Conservation (phyloP, 2,797 vertebrate species). For the Lithobates pipiens region DNA sequence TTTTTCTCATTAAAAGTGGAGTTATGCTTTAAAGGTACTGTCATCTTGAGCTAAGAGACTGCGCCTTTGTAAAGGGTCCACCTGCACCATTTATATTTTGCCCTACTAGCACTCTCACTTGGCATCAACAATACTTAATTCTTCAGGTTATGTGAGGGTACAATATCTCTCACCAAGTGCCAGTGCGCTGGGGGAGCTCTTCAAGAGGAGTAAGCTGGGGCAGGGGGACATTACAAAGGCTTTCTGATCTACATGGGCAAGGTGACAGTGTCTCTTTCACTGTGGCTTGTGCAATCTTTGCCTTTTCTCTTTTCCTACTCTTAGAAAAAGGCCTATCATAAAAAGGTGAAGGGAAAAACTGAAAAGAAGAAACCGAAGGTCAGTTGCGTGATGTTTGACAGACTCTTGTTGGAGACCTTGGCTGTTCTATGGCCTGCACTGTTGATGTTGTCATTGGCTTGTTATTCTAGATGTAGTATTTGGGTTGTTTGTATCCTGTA, state of each 20-base stretch:
- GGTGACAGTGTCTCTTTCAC: not conserved
- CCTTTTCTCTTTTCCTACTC: not conserved
- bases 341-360: constrained; percentile 3
- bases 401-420: not conserved
- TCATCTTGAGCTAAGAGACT: too few relatives aligned
- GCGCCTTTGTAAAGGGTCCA: too few relatives aligned
- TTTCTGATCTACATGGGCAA: not conserved
- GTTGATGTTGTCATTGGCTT: not conserved
- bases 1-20: too few relatives aligned
- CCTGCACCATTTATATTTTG: too few relatives aligned
- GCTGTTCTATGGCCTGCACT: not conserved
- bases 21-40: too few relatives aligned
- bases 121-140: too few relatives aligned
- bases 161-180: too few relatives aligned
- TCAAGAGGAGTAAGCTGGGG: too few relatives aligned
- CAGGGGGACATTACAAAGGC: too few relatives aligned
- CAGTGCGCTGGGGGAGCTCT: too few relatives aligned
- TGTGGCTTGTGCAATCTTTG: constrained; percentile 1
- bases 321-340: constrained; percentile 28
- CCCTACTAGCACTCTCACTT: too few relatives aligned
- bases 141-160: too few relatives aligned
- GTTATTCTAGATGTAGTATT: not conserved
- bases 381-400: not conserved
- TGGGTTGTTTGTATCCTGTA: not conserved
- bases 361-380: constrained; percentile 12